These are phyloP conservation scores for Chaenodraco wilsoni DNA, from an alignment of 2,797 vertebrate species.

Conservation along the genomic window DNA sequence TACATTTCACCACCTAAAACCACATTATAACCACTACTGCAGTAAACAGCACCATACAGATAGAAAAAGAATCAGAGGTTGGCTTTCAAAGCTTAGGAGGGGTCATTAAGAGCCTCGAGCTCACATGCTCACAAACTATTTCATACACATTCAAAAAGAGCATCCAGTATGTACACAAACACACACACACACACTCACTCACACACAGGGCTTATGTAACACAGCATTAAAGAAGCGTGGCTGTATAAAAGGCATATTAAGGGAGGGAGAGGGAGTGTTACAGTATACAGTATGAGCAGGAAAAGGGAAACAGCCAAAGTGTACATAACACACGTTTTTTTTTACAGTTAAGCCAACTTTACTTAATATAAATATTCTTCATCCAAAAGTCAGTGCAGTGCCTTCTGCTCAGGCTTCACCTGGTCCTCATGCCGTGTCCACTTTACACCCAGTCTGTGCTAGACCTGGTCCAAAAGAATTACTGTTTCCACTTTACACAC, in stretches of 20 bases:
- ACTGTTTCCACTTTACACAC: constrained; percentile 66
- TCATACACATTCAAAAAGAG: constrained; percentile 67
- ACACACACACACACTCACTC: constrained; percentile 14
- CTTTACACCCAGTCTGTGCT: constrained; percentile 64
- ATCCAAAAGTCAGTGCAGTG: constrained; percentile 88
- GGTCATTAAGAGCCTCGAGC: constrained; percentile 52
- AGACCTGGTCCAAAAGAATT: constrained; percentile 77
- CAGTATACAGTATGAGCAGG: constrained; percentile 64
- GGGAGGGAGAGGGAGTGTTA: constrained; percentile 42
- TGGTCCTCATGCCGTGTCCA: constrained; percentile 61
- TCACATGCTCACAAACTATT: constrained; percentile 66
- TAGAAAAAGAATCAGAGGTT: constrained; percentile 72
- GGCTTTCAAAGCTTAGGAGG: constrained; percentile 69
- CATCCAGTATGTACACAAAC: constrained; percentile 52
- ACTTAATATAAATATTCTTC: constrained; percentile 88
- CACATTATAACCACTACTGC: constrained; percentile 81
- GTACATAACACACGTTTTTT: constrained; percentile 75
- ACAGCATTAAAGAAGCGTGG: constrained; percentile 76
- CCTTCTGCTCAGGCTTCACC: constrained; percentile 78
- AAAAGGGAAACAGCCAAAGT: constrained; percentile 69
- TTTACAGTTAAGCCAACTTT: constrained; percentile 82
- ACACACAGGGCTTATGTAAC: constrained; percentile 65
- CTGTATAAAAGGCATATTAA: constrained; percentile 70
- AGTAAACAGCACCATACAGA: constrained; percentile 81
- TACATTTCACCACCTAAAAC: constrained; percentile 83